Evolutionary conservation across 1,140 invertebrate genomes (phyloP).

Genomic region (Ephestia elutella): DNA sequence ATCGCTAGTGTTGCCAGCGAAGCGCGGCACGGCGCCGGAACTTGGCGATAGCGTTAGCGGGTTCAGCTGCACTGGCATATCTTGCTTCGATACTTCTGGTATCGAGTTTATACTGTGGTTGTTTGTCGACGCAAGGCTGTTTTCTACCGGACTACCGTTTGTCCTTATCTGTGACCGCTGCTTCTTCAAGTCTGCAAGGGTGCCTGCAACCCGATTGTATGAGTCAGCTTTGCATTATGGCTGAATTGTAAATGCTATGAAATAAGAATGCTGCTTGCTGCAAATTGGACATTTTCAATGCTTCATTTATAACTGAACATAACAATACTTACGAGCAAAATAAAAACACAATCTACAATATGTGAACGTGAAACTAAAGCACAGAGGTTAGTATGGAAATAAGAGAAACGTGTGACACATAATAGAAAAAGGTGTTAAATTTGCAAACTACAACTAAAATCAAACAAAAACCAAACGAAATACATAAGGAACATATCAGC

Average conservation of each 20-base stretch:
- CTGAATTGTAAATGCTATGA: not conserved
- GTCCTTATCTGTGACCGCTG: slow-evolving; percentile 87
- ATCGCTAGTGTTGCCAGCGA: slow-evolving; percentile 67
- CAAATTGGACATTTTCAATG: slow-evolving; percentile 34
- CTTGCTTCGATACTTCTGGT: slow-evolving; percentile 42
- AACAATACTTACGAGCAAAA: slow-evolving; percentile 1
- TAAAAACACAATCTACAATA: slow-evolving; percentile 7
- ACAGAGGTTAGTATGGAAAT: slow-evolving; percentile 1
- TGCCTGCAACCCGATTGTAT: slow-evolving; percentile 65
- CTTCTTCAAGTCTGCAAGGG: slow-evolving; percentile 92
- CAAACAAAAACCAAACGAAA: slow-evolving; percentile 1
- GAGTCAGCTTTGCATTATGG: slow-evolving; percentile 7
- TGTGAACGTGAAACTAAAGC: slow-evolving; percentile 2
- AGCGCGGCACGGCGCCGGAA: slow-evolving; percentile 54
- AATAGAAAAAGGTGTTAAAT: slow-evolving; percentile 1
- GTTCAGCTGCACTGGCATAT: slow-evolving; percentile 49
- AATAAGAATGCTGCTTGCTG: slow-evolving; percentile 14
- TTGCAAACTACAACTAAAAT: not conserved
- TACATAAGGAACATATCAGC: slow-evolving; percentile 7
- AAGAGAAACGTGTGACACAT: slow-evolving; percentile 1
- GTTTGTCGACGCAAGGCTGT: slow-evolving; percentile 51
- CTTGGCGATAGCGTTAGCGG: slow-evolving; percentile 36
- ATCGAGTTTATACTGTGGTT: slow-evolving; percentile 60
- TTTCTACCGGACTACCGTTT: slow-evolving; percentile 73
- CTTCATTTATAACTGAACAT: slow-evolving; percentile 12